Evolutionary conservation across 2,888 invertebrate species (phyloP), one percentile per base, ranked within the genome.

Genomic region (Acronicta aceris): DNA sequence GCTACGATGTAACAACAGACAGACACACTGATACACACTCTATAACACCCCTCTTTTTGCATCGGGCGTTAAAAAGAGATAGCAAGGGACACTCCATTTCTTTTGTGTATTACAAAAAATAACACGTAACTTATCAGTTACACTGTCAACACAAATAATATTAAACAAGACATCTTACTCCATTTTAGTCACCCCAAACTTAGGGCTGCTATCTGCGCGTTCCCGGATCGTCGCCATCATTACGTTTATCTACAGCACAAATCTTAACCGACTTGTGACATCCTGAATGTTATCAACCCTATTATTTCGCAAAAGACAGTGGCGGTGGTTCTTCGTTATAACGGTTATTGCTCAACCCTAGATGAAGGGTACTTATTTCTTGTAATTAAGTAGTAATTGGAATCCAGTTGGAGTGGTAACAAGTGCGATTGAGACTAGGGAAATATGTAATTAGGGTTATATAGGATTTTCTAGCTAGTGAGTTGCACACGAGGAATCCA

Each of bases 211-310:
- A 81, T 69, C 72, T 65, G 21, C 52, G 41, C 42, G 33, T 58
- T 40, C 49, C 47, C 45, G 15, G 45, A 47, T 56, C 46, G 43
- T 74, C 72, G 47, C 71, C n/a, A n/a, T n/a, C n/a, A n/a, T n/a
- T 77, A 76, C 40, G 13, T 46, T 65, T 84, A 84, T 83, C 84
- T 38, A 16, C 53, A 51, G 43, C 66, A 73, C 63, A 67, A 63
- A 84, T 81, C 84, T 76, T 40, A 71, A 81, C 67, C 48, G 69
- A 61, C 72, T 65, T 72, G 74, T 70, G 66, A 73, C 74, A 74
- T 70, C 69, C 74, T 54, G 47, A 82, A 78, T 76, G 79, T 81
- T 83, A 83, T 83, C 83, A 73, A 72, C 65, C 65, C 66, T 67
- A 78, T 82, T 84, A 83, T 74, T 79, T 74, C 47, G 59, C 56